Evolutionary conservation across 2,888 invertebrate genomes (phyloP).

Genomic region (Pegoplata infirma): DNA sequence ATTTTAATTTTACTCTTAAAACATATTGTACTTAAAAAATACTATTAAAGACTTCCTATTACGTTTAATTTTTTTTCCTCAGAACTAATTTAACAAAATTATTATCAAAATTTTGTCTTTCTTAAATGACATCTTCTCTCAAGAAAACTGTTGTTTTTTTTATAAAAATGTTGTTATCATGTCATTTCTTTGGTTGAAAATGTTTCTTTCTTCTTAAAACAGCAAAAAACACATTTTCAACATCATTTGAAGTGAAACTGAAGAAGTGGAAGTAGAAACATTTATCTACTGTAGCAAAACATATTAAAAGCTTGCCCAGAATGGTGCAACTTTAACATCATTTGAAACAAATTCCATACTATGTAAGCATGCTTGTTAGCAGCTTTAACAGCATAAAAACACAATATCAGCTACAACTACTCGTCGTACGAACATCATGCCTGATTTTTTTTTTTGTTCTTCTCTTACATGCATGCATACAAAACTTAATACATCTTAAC

Average conservation of each 20-base stretch:
- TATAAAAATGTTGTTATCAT: constrained; percentile 6
- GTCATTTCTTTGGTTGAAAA: neutral
- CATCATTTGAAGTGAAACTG: neutral
- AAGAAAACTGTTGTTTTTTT: constrained; percentile 3
- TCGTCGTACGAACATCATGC: constrained; percentile 37
- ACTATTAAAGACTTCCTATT: no score
- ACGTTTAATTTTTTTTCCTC: neutral
- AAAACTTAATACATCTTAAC: constrained; percentile 53
- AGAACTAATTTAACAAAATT: neutral
- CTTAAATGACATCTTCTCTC: neutral
- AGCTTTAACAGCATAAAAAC: constrained; percentile 31
- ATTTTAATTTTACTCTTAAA: no score
- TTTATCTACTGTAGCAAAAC: constrained; percentile 8
- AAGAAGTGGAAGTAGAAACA: neutral
- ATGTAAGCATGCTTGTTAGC: constrained; percentile 64
- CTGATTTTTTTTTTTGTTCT: no score
- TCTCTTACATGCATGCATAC: constrained; percentile 55
- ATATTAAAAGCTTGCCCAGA: constrained; percentile 10
- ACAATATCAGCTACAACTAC: constrained; percentile 13
- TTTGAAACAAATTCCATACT: constrained; percentile 60
- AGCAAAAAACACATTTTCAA: neutral
- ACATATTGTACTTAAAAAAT: no score
- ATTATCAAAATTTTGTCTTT: neutral
- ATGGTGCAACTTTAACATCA: constrained; percentile 60
- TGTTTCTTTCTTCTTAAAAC: neutral